Evolutionary conservation across 2,888 invertebrate genomes (phyloP).

Genomic region (Aromia moschata): DNA sequence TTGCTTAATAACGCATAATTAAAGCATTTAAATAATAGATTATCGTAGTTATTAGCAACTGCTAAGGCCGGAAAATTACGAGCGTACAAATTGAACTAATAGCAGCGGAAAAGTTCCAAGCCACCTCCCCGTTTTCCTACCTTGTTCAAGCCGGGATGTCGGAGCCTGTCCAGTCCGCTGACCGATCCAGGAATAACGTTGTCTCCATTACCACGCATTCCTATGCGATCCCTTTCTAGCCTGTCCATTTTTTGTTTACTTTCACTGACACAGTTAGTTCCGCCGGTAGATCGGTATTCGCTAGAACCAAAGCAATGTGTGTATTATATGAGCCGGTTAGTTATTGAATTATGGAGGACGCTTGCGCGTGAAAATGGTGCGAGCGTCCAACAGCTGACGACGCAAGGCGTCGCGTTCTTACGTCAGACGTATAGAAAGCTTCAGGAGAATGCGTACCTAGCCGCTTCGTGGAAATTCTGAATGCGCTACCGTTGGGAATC

Average conservation of each 20-base stretch:
- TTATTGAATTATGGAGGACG: constrained; percentile 10
- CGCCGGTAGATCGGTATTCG: constrained; percentile 28
- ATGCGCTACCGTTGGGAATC: too few relatives aligned
- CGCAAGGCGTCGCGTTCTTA: constrained; percentile 24
- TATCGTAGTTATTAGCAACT: too few relatives aligned
- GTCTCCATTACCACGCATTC: constrained; percentile 52
- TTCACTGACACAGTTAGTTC: constrained; percentile 18
- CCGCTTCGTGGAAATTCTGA: too few relatives aligned
- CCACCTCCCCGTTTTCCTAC: constrained; percentile 34
- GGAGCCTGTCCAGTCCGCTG: constrained; percentile 49
- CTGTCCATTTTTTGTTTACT: constrained; percentile 23
- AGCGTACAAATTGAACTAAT: too few relatives aligned
- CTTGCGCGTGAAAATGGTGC: constrained; percentile 20
- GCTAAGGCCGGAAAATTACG: too few relatives aligned
- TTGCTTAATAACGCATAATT: too few relatives aligned
- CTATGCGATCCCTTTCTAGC: constrained; percentile 51
- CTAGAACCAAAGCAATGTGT: constrained; percentile 27
- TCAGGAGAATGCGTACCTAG: too few relatives aligned
- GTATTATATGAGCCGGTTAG: constrained; percentile 17
- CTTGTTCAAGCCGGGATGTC: constrained; percentile 51
- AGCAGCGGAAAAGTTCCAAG: neutral
- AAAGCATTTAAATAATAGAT: too few relatives aligned
- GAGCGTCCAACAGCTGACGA: constrained; percentile 22
- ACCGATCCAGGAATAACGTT: constrained; percentile 44
- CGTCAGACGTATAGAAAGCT: too few relatives aligned